These are phyloP conservation scores for Sebastes cheni DNA, from an alignment of 2,797 vertebrate species.

Conservation along the genomic window DNA sequence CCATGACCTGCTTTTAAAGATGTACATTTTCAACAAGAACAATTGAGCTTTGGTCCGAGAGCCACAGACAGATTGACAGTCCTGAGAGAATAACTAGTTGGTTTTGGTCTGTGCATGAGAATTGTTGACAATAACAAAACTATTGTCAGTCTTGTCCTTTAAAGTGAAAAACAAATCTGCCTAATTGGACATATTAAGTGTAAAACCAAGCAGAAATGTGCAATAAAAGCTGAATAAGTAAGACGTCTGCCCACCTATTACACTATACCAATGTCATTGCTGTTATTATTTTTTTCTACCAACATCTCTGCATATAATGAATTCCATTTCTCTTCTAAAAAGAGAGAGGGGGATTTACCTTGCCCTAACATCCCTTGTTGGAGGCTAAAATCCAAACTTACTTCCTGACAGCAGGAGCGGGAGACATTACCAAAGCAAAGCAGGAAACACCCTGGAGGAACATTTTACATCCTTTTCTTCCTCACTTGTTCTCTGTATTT, in stretches of 20 bases:
- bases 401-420: conserved; percentile 47
- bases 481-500: conserved; percentile 39
- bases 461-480: conserved; percentile 46
- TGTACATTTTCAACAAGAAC: background rate
- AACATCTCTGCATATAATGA: background rate
- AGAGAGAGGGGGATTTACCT: background rate
- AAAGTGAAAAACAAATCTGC: background rate
- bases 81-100: background rate
- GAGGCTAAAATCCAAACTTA: conserved; percentile 36
- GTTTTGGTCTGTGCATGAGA: background rate
- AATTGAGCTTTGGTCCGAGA: background rate
- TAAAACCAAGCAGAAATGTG: background rate
- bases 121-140: background rate
- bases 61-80: background rate
- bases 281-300: background rate
- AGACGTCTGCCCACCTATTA: background rate
- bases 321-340: background rate
- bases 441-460: conserved; percentile 55
- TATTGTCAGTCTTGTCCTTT: background rate
- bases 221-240: background rate
- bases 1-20: background rate
- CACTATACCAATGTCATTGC: background rate
- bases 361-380: conserved; percentile 1
- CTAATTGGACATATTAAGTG: background rate
- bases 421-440: conserved; percentile 60